Conservation (phyloP, 2,888 invertebrate species). For the Xestoiulus laeticollis region DNA sequence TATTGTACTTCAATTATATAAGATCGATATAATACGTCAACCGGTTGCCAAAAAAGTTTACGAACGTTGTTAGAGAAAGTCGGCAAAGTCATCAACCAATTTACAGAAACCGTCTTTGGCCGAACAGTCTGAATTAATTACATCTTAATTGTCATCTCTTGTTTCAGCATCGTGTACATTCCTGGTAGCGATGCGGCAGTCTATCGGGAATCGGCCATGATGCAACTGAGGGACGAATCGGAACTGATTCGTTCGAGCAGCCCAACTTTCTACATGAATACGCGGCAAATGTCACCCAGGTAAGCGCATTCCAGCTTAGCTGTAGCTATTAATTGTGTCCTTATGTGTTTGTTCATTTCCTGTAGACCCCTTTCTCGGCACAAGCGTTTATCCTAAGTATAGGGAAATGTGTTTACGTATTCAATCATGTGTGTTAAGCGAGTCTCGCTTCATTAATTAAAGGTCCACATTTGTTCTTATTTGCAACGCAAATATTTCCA, state of each 20-base stretch:
- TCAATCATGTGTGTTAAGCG: background rate
- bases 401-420: background rate
- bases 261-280: constrained; percentile 59
- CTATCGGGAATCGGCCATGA: constrained; percentile 64
- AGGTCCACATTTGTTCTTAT: background rate
- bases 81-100: no score
- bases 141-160: background rate
- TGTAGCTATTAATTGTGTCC: background rate
- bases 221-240: constrained; percentile 60
- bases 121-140: background rate
- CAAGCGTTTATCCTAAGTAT: background rate
- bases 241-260: constrained; percentile 48
- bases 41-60: no score
- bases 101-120: no score
- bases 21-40: no score
- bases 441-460: background rate
- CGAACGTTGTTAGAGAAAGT: no score
- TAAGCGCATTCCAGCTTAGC: constrained; percentile 49
- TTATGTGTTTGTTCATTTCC: background rate
- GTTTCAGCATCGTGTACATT: constrained; percentile 69
- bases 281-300: constrained; percentile 58
- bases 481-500: background rate
- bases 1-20: no score
- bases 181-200: constrained; percentile 68
- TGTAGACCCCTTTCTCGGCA: background rate